Evolutionary conservation across 1,140 invertebrate species (phyloP).

Genomic region (Sesamia nonagrioides): DNA sequence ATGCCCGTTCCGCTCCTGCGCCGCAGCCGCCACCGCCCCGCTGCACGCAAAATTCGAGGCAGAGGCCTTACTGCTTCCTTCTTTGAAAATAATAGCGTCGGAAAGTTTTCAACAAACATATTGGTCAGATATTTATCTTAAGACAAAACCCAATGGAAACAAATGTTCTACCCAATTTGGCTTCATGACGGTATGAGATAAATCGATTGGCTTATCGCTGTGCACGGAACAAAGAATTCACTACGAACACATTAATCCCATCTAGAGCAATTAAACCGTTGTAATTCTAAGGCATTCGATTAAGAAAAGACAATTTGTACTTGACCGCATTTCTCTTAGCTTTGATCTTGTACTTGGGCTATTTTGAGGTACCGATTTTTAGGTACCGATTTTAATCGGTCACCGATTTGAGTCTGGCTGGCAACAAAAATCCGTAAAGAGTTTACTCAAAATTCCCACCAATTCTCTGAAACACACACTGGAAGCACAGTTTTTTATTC

Average conservation of each 20-base stretch:
- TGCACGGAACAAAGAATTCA: constrained; percentile 37
- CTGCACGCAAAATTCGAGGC: too few relatives aligned
- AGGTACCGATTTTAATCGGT: background rate
- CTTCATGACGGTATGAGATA: constrained; percentile 24
- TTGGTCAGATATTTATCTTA: constrained; percentile 14
- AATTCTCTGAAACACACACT: background rate
- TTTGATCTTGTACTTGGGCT: background rate
- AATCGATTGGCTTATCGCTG: constrained; percentile 40
- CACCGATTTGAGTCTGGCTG: background rate
- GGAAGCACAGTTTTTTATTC: too few relatives aligned
- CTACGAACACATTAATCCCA: constrained; percentile 45
- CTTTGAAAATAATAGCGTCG: background rate
- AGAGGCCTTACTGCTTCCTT: too few relatives aligned
- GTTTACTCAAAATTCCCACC: background rate
- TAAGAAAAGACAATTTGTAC: constrained; percentile 52
- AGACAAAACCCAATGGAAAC: constrained; percentile 37
- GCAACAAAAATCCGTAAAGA: background rate
- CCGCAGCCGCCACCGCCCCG: too few relatives aligned
- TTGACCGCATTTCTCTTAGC: constrained; percentile 51
- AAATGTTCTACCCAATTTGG: constrained; percentile 30
- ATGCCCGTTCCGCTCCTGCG: too few relatives aligned
- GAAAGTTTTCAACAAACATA: constrained; percentile 1
- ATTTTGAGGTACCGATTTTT: too few relatives aligned
- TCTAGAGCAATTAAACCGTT: constrained; percentile 48
- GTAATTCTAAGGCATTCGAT: constrained; percentile 48